phyloP scores from a whole-genome alignment of 2,113 vertebrate genomes.

The Eonycteris spelaea region DNA sequence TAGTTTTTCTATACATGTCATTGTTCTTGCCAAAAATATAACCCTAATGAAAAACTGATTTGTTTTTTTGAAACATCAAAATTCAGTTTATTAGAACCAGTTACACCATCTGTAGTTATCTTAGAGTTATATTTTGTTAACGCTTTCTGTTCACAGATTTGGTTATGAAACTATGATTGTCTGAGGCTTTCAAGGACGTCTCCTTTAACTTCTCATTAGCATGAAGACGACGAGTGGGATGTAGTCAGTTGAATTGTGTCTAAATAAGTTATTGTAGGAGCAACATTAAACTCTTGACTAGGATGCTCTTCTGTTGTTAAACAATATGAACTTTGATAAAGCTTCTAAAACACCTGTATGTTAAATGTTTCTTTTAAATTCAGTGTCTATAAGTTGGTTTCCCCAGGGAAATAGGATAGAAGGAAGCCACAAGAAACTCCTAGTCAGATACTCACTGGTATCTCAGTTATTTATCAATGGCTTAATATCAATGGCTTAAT shows the following conservation, averaged over 20 bases:
- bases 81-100: background rate
- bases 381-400: background rate
- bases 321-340: background rate
- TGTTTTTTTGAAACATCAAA: slow-evolving; percentile 23
- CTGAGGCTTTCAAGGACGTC: background rate
- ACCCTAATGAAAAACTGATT: background rate
- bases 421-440: background rate
- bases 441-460: background rate
- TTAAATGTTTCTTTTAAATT: background rate
- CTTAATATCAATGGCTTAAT: background rate
- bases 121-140: background rate
- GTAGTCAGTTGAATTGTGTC: background rate
- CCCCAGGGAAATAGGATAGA: background rate
- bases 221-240: background rate
- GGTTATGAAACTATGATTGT: background rate
- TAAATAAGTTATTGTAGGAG: background rate
- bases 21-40: background rate
- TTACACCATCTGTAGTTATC: background rate
- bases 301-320: background rate
- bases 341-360: background rate
- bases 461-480: background rate
- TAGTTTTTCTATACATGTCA: background rate
- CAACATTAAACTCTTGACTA: background rate
- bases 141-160: background rate
- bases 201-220: background rate